These are phyloP conservation scores for Rugalucina vietnamica DNA, from an alignment of 2,888 invertebrate species.

Conservation along the genomic window DNA sequence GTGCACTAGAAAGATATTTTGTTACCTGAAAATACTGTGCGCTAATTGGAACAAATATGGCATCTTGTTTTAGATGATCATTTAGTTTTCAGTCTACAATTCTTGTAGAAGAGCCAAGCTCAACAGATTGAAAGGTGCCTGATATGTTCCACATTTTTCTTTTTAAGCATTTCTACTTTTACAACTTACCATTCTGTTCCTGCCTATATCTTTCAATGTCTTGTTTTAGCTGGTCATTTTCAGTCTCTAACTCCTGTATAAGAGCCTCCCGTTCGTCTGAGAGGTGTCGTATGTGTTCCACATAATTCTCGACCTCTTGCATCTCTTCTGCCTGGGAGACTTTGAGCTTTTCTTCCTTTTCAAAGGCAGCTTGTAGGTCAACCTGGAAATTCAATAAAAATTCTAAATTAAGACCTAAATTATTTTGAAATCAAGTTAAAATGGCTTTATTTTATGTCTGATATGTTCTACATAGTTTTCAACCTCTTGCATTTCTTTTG, in stretches of 20 bases:
- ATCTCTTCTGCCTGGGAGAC: slow-evolving; percentile 81
- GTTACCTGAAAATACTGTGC: too few relatives aligned
- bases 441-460: slow-evolving; percentile 63
- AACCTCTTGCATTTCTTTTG: slow-evolving; percentile 84
- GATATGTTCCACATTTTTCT: too few relatives aligned
- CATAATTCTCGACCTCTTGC: slow-evolving; percentile 85
- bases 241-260: slow-evolving; percentile 81
- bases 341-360: slow-evolving; percentile 73
- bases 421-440: too few relatives aligned
- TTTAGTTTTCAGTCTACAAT: too few relatives aligned
- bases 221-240: slow-evolving; percentile 80
- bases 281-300: slow-evolving; percentile 81
- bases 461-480: slow-evolving; percentile 84
- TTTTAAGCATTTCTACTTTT: neutral
- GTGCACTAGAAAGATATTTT: too few relatives aligned
- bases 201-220: slow-evolving; percentile 74
- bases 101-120: too few relatives aligned
- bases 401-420: too few relatives aligned
- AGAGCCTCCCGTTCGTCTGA: slow-evolving; percentile 82
- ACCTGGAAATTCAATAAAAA: too few relatives aligned
- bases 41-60: too few relatives aligned
- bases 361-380: slow-evolving; percentile 71
- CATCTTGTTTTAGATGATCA: too few relatives aligned
- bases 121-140: too few relatives aligned
- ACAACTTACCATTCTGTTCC: slow-evolving; percentile 71